These are phyloP conservation scores for Drosophila sp. DNA, from an alignment of 1,140 invertebrate species.

Conservation along the genomic window DNA sequence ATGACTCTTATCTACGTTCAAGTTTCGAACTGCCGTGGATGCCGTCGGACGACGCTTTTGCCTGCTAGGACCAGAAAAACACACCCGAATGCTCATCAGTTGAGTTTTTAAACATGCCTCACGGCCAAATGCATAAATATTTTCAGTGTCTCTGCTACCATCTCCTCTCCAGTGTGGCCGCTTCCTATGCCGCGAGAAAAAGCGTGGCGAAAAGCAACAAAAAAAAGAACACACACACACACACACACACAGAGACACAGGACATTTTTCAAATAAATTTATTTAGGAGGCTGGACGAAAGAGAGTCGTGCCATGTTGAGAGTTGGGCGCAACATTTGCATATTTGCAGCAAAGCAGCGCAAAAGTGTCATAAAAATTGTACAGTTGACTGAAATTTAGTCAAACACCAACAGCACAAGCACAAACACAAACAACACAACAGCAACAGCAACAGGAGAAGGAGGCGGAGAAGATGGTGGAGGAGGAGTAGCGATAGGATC, in stretches of 20 bases:
- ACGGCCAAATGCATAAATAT: conserved; percentile 77
- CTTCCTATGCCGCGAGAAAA: conserved; percentile 37
- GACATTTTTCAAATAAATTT: conserved; percentile 74
- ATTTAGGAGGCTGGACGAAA: conserved; percentile 50
- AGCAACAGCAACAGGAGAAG: neutral
- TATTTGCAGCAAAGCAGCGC: conserved; percentile 60
- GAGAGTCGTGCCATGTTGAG: conserved; percentile 10
- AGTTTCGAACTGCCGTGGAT: conserved; percentile 47
- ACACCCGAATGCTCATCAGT: conserved; percentile 43
- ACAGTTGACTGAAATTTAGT: conserved; percentile 68
- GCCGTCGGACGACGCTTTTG: neutral
- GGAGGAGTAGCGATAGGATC: neutral
- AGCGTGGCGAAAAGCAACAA: neutral
- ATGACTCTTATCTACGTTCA: conserved; percentile 72
- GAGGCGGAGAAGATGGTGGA: neutral
- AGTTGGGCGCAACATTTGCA: conserved; percentile 54
- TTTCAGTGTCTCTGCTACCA: conserved; percentile 37
- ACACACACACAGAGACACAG: conserved; percentile 32
- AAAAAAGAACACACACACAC: too few species aligned
- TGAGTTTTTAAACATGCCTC: conserved; percentile 65
- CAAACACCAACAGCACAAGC: conserved; percentile 41
- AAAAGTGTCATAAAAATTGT: conserved; percentile 66
- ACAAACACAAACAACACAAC: neutral
- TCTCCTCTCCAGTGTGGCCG: conserved; percentile 5
- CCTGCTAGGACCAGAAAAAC: neutral